Evolutionary conservation across 2,797 vertebrate species (phyloP).

Genomic region (Sebastes aleutianus): DNA sequence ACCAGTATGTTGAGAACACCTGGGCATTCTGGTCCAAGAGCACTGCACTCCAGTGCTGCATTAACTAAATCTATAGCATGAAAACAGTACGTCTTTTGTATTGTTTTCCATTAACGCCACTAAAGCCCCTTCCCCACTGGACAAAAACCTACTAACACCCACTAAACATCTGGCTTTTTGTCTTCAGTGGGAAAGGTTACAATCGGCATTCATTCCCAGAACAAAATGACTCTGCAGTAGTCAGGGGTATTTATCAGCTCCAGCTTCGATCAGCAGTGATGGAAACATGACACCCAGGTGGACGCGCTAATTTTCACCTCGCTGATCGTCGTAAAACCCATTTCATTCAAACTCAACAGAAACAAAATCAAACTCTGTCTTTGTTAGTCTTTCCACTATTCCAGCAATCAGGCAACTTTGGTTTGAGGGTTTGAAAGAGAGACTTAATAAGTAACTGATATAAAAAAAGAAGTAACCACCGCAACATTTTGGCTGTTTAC

Average conservation of each 20-base stretch:
- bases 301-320: too few relatives aligned
- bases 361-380: not conserved
- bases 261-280: not conserved
- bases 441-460: too few relatives aligned
- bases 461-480: too few relatives aligned
- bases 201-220: not conserved
- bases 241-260: not conserved
- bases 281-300: too few relatives aligned
- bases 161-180: not conserved
- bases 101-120: not conserved
- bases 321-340: not conserved
- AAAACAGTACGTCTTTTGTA: not conserved
- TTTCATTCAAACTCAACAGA: not conserved
- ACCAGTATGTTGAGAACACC: not conserved
- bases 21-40: not conserved
- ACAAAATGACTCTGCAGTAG: not conserved
- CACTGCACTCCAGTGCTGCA: not conserved
- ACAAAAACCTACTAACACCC: not conserved
- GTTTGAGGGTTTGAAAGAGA: too few relatives aligned
- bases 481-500: not conserved
- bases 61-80: not conserved
- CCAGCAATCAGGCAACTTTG: too few relatives aligned
- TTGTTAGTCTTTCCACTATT: too few relatives aligned
- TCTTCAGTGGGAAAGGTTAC: not conserved
- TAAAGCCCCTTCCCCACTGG: not conserved